Percentiles rank a stretch among this genome's conserved stretches.
Conservation (phyloP, 2,797 vertebrate species). For the Buphagus erythrorhynchus region DNA sequence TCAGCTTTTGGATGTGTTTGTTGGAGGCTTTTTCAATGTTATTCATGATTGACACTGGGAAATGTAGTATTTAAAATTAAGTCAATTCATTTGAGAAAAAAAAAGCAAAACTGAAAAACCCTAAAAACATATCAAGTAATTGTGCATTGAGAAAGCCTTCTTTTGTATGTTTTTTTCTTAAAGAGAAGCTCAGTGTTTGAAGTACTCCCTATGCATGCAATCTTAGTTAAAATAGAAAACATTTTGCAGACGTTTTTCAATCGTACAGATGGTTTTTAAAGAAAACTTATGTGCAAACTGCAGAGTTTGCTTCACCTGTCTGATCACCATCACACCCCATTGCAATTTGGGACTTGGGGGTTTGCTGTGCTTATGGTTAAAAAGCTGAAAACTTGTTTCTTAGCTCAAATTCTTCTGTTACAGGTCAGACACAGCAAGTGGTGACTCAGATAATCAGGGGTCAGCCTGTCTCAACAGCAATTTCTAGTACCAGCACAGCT, state of each 20-base stretch:
- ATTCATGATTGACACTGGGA: background rate
- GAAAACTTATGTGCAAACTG: background rate
- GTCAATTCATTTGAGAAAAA: background rate
- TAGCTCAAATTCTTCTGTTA: background rate
- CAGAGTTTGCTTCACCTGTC: background rate
- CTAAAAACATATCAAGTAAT: background rate
- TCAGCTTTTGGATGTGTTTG: background rate
- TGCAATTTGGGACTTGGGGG: background rate
- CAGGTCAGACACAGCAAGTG: slow-evolving; percentile 91
- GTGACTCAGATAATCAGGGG: slow-evolving; percentile 94
- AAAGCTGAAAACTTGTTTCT: background rate
- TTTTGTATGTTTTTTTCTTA: background rate
- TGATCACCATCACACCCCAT: background rate
- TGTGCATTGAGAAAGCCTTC: background rate
- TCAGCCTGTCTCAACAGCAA: slow-evolving; percentile 90
- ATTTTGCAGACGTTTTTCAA: background rate
- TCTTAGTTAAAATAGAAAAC: background rate
- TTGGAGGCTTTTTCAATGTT: background rate
- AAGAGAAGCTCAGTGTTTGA: background rate
- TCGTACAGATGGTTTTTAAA: background rate
- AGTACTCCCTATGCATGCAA: background rate
- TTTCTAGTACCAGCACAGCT: slow-evolving; percentile 83
- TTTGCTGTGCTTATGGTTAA: background rate
- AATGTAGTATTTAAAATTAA: background rate
- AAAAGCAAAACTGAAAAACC: background rate